These are phyloP conservation scores for Narcine bancroftii DNA, from an alignment of 2,113 vertebrate genomes.

Conservation along the genomic window DNA sequence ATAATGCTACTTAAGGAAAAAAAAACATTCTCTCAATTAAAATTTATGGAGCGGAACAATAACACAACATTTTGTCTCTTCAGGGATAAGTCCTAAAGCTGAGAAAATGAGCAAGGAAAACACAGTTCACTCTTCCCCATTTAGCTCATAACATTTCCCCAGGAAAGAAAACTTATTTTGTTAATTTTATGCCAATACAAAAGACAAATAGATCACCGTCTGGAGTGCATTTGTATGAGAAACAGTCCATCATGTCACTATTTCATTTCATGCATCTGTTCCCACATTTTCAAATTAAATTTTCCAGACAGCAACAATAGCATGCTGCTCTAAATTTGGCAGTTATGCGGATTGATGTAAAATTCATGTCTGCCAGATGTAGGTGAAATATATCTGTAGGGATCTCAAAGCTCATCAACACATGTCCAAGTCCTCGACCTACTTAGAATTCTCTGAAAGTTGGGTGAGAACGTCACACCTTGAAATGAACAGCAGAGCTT, in stretches of 20 bases:
- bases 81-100: not conserved
- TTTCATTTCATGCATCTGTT: slow-evolving; percentile 37
- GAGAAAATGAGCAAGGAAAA: not conserved
- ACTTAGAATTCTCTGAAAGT: slow-evolving; percentile 18
- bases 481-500: not conserved
- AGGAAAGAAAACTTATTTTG: slow-evolving; percentile 13
- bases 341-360: slow-evolving; percentile 31
- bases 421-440: slow-evolving; percentile 17
- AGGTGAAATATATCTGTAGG: slow-evolving; percentile 29
- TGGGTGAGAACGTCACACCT: not conserved
- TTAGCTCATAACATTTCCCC: slow-evolving; percentile 16
- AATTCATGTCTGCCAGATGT: slow-evolving; percentile 32
- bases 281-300: slow-evolving; percentile 35
- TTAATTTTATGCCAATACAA: slow-evolving; percentile 33
- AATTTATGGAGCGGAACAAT: slow-evolving; percentile 24
- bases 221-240: slow-evolving; percentile 22
- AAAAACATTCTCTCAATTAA: slow-evolving; percentile 34
- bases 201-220: slow-evolving; percentile 34
- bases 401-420: slow-evolving; percentile 18
- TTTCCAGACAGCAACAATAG: not conserved
- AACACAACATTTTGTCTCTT: slow-evolving; percentile 3
- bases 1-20: slow-evolving; percentile 8
- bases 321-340: slow-evolving; percentile 23
- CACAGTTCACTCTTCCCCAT: not conserved
- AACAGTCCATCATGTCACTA: slow-evolving; percentile 37